Conservation (phyloP, 2,888 invertebrate species). For the Physocephala rufipes region DNA sequence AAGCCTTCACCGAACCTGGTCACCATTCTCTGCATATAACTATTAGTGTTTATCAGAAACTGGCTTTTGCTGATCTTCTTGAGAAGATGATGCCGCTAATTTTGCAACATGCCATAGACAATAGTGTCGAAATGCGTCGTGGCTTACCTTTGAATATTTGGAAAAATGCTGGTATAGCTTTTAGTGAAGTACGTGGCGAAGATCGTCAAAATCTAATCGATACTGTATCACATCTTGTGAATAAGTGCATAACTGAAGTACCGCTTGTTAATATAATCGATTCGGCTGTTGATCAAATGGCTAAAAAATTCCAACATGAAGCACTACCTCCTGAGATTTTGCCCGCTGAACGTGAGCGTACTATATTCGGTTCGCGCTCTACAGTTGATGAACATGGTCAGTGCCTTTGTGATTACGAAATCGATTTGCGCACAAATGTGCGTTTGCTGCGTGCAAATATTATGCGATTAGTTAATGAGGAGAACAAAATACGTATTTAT, state of each 20-base stretch:
- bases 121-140: constrained; percentile 76
- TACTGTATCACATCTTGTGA: constrained; percentile 40
- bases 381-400: constrained; percentile 71
- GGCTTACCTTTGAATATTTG: constrained; percentile 85
- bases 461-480: constrained; percentile 76
- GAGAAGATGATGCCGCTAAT: constrained; percentile 82
- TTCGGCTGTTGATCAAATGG: constrained; percentile 86
- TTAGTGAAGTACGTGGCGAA: constrained; percentile 68
- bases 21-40: constrained; percentile 94
- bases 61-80: constrained; percentile 89
- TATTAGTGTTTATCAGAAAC: constrained; percentile 89
- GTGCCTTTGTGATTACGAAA: constrained; percentile 53
- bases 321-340: constrained; percentile 85
- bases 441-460: constrained; percentile 70
- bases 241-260: constrained; percentile 54
- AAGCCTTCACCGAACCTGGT: constrained; percentile 80
- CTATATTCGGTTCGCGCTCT: constrained; percentile 79
- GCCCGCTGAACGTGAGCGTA: constrained; percentile 73
- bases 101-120: constrained; percentile 75
- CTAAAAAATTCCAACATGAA: constrained; percentile 83
- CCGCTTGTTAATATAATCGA: constrained; percentile 75
- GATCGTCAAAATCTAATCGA: constrained; percentile 68
- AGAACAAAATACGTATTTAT: constrained; percentile 74
- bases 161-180: constrained; percentile 77
- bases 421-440: constrained; percentile 69